These are phyloP conservation scores for Sarcophilus harrisii DNA, from an alignment of 2,797 vertebrate genomes.

Conservation along the genomic window DNA sequence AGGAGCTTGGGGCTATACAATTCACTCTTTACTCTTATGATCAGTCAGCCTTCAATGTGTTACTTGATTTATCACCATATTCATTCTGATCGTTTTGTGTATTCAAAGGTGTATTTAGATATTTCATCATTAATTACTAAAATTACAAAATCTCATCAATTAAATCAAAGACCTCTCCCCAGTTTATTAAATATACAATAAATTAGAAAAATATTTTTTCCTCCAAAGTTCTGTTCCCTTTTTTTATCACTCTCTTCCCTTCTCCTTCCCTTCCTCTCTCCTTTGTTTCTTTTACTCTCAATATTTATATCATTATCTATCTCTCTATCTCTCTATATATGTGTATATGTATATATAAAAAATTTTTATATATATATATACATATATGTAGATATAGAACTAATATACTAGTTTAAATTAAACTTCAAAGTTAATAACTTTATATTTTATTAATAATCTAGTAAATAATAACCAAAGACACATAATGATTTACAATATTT, in stretches of 20 bases:
- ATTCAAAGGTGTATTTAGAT: background rate
- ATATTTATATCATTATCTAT: background rate
- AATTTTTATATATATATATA: background rate
- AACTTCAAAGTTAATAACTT: background rate
- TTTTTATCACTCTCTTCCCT: background rate
- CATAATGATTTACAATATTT: background rate
- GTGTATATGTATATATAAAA: background rate
- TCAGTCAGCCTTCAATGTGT: background rate
- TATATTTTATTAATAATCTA: background rate
- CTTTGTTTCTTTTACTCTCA: background rate
- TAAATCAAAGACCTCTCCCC: background rate
- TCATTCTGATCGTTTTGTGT: background rate
- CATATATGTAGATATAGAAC: background rate
- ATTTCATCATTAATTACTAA: background rate
- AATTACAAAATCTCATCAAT: background rate
- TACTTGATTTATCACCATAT: background rate
- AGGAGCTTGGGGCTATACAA: background rate
- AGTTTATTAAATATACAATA: background rate
- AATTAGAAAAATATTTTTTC: background rate
- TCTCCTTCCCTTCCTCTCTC: background rate
- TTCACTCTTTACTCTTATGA: background rate
- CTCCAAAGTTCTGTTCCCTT: background rate
- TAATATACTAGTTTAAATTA: background rate
- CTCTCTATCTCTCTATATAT: background rate
- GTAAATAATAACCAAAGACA: background rate